A percentile compares a stretch with the other conserved stretches of the same genome.
Evolutionary conservation across 2,888 invertebrate species (phyloP).

Genomic region (Lissonota sp.): DNA sequence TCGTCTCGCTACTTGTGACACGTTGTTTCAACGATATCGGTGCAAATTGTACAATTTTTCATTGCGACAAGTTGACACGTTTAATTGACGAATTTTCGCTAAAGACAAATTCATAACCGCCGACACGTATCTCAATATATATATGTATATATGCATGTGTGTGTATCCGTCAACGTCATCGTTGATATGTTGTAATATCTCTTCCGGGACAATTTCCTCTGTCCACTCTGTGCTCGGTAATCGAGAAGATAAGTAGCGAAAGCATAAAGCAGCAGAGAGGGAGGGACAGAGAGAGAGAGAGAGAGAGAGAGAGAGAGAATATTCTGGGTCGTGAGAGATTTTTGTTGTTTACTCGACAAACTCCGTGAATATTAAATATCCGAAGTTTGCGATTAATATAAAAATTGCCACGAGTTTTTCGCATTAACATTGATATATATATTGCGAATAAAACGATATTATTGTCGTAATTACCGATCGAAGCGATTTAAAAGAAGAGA

Average conservation of each 20-base stretch:
- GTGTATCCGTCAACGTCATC: neutral
- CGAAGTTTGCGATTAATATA: slow-evolving; percentile 20
- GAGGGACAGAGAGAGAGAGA: neutral
- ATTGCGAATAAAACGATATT: neutral
- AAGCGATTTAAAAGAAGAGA: too few relatives aligned
- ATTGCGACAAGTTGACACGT: too few relatives aligned
- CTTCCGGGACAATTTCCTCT: slow-evolving; percentile 56
- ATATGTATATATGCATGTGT: slow-evolving; percentile 11
- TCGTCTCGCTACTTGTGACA: neutral
- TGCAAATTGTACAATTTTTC: too few relatives aligned
- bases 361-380: slow-evolving; percentile 34
- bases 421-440: neutral
- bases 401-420: neutral
- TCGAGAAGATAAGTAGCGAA: slow-evolving; percentile 4
- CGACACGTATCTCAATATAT: neutral
- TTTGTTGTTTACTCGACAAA: slow-evolving; percentile 39
- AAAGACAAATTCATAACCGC: too few relatives aligned
- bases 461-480: neutral
- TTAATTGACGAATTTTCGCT: too few relatives aligned
- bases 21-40: too few relatives aligned
- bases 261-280: neutral
- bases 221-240: neutral
- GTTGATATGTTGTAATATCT: neutral
- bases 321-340: slow-evolving; percentile 58
- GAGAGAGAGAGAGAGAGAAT: slow-evolving; percentile 25